Conservation (phyloP, 1,140 invertebrate genomes). For the Drosophila lacertosa region DNA sequence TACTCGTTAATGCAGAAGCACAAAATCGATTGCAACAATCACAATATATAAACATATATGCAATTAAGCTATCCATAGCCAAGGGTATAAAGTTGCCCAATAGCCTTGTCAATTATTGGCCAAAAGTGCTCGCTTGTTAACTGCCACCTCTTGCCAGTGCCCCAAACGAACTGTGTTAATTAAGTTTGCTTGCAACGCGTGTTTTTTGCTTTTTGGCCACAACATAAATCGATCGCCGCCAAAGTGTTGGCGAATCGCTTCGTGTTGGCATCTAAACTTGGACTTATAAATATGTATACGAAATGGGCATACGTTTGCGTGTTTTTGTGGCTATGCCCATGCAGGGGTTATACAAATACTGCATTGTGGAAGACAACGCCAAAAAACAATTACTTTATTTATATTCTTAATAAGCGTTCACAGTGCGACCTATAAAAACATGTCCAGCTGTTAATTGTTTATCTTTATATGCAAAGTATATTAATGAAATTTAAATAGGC, state of each 20-base stretch:
- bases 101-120: conserved; percentile 53
- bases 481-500: too few relatives aligned
- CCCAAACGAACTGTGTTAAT: conserved; percentile 74
- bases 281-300: not conserved
- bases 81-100: conserved; percentile 57
- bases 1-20: not conserved
- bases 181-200: conserved; percentile 54
- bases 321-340: not conserved
- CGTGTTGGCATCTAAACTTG: conserved; percentile 24
- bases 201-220: conserved; percentile 27
- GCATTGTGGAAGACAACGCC: not conserved
- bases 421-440: too few relatives aligned
- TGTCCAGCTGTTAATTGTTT: too few relatives aligned
- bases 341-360: not conserved
- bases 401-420: too few relatives aligned
- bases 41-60: conserved; percentile 1
- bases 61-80: conserved; percentile 44
- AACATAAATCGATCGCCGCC: conserved; percentile 54
- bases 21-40: conserved; percentile 37
- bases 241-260: conserved; percentile 23
- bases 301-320: conserved; percentile 1
- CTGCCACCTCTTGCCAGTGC: conserved; percentile 42
- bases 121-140: conserved; percentile 30
- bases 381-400: too few relatives aligned
- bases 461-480: too few relatives aligned